Evolutionary conservation across 1,140 invertebrate genomes (phyloP).

Genomic region (Hycleus phaleratus): DNA sequence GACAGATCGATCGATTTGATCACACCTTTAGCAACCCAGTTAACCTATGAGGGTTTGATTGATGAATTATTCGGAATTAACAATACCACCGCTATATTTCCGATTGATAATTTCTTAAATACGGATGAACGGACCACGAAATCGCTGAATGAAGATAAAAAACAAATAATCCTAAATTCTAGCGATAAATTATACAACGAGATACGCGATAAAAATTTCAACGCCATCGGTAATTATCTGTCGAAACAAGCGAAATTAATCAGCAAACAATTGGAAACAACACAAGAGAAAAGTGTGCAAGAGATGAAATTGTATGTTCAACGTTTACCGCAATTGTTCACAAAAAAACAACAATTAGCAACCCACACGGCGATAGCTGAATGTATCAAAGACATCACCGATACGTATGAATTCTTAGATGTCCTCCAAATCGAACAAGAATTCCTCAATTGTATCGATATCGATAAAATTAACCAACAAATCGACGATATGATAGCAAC

Average conservation of each 20-base stretch:
- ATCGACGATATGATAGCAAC: conserved; percentile 89
- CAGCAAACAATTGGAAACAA: conserved; percentile 77
- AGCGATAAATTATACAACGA: conserved; percentile 84
- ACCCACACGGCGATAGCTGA: conserved; percentile 59
- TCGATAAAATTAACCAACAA: conserved; percentile 77
- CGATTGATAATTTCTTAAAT: conserved; percentile 72
- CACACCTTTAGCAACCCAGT: conserved; percentile 85
- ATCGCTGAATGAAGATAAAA: conserved; percentile 59
- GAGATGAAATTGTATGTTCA: conserved; percentile 93
- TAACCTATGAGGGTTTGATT: conserved; percentile 90
- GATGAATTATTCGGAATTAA: conserved; percentile 78
- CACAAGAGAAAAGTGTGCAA: conserved; percentile 80
- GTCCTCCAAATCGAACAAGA: conserved; percentile 69
- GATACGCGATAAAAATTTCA: conserved; percentile 89
- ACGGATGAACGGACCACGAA: conserved; percentile 54
- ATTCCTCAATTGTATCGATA: conserved; percentile 82
- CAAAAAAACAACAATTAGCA: conserved; percentile 76
- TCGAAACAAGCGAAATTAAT: conserved; percentile 84
- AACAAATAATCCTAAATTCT: conserved; percentile 84
- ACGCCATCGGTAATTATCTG: conserved; percentile 72
- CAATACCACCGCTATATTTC: conserved; percentile 67
- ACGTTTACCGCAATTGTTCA: conserved; percentile 78
- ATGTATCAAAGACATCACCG: conserved; percentile 52
- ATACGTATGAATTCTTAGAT: conserved; percentile 38
- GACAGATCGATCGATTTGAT: conserved; percentile 81